Conservation (phyloP, 1,140 invertebrate genomes). For the Megalopta genalis region DNA sequence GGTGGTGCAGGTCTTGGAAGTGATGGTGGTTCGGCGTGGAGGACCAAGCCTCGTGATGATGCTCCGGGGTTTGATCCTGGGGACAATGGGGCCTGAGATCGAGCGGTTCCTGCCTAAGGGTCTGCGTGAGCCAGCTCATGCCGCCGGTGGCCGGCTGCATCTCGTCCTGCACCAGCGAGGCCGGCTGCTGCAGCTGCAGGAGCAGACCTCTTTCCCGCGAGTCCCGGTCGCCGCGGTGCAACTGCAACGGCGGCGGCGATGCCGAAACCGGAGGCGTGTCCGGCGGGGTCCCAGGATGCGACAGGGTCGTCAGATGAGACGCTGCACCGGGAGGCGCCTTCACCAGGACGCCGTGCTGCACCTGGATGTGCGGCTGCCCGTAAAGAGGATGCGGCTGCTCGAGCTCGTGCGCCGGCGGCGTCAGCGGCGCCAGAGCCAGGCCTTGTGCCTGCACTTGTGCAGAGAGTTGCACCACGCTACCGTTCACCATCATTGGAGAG, state of each 20-base stretch:
- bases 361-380: slow-evolving; percentile 75
- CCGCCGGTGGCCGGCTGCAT: slow-evolving; percentile 73
- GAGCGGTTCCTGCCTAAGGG: slow-evolving; percentile 87
- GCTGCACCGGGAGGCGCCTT: slow-evolving; percentile 71
- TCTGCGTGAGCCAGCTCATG: slow-evolving; percentile 87
- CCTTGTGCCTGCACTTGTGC: slow-evolving; percentile 66
- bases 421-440: slow-evolving; percentile 80
- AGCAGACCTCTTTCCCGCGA: slow-evolving; percentile 67
- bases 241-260: slow-evolving; percentile 80
- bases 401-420: slow-evolving; percentile 82
- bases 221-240: slow-evolving; percentile 71
- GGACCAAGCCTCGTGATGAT: slow-evolving; percentile 72
- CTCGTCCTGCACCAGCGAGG: slow-evolving; percentile 69
- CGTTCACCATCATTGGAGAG: slow-evolving; percentile 75
- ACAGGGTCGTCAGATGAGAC: slow-evolving; percentile 74
- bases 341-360: slow-evolving; percentile 73
- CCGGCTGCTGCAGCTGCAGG: slow-evolving; percentile 70
- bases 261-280: slow-evolving; percentile 87
- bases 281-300: slow-evolving; percentile 87
- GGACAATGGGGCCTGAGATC: slow-evolving; percentile 88
- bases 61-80: slow-evolving; percentile 71
- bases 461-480: slow-evolving; percentile 71
- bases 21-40: slow-evolving; percentile 74
- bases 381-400: slow-evolving; percentile 79
- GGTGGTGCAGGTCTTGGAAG: slow-evolving; percentile 72